Conservation (phyloP, 2,888 invertebrate species). For the Athetis lepigone region DNA sequence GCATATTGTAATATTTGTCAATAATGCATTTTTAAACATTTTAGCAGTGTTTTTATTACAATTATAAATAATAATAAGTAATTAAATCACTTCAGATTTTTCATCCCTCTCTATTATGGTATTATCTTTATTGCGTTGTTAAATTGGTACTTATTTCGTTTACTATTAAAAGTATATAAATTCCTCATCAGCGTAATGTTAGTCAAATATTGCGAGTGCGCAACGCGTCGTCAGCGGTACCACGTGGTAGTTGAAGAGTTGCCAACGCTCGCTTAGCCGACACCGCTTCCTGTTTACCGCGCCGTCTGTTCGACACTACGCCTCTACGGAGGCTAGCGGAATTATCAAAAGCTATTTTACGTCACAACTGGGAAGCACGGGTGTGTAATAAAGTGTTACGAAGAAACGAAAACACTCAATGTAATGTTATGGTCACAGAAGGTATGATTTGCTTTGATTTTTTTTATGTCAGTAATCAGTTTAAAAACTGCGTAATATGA, state of each 20-base stretch:
- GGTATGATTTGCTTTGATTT: conserved; percentile 25
- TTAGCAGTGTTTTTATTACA: no score
- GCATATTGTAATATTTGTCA: conserved; percentile 42
- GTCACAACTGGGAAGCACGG: conserved; percentile 56
- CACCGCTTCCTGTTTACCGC: conserved; percentile 86
- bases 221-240: conserved; percentile 63
- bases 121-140: background rate
- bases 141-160: background rate
- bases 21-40: no score
- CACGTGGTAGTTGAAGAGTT: conserved; percentile 85
- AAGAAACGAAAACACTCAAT: conserved; percentile 39
- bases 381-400: conserved; percentile 43
- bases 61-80: no score
- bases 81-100: background rate
- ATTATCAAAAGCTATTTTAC: conserved; percentile 69
- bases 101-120: background rate
- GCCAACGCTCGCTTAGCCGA: conserved; percentile 81
- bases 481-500: background rate
- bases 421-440: conserved; percentile 29
- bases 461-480: background rate
- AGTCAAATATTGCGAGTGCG: conserved; percentile 58
- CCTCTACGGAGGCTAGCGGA: conserved; percentile 65
- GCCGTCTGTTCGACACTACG: conserved; percentile 72
- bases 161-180: conserved; percentile 31
- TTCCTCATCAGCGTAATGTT: conserved; percentile 46